A percentile compares a stretch with the other conserved stretches of the same genome.
These are phyloP conservation scores for Exocentrus adspersus DNA, from an alignment of 2,888 invertebrate genomes.

Conservation along the genomic window DNA sequence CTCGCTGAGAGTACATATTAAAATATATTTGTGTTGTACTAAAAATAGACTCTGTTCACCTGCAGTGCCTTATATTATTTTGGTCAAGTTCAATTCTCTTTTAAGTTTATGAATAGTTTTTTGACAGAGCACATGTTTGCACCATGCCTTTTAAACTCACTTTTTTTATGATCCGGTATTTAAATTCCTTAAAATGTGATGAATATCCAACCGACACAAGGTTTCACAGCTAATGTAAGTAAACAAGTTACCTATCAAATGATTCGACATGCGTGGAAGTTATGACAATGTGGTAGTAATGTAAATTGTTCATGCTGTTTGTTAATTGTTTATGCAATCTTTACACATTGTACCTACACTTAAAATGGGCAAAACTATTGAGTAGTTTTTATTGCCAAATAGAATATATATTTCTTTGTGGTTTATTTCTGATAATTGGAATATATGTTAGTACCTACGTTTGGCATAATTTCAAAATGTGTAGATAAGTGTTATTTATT, in stretches of 20 bases:
- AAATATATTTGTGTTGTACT: constrained; percentile 37
- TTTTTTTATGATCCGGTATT: constrained; percentile 1
- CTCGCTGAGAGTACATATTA: constrained; percentile 26
- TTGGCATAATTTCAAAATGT: constrained; percentile 13
- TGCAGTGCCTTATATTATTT: constrained; percentile 46
- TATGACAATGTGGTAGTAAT: neutral
- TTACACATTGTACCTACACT: too few species aligned
- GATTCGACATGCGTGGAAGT: neutral
- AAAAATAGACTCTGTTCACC: constrained; percentile 46
- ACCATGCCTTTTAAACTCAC: constrained; percentile 13
- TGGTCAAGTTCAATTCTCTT: constrained; percentile 37
- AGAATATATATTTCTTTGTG: too few species aligned
- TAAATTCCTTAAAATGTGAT: constrained; percentile 1
- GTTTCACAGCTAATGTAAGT: constrained; percentile 16
- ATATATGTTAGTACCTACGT: neutral
- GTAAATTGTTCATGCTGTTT: neutral
- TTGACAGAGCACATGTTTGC: constrained; percentile 24
- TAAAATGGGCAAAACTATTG: too few species aligned
- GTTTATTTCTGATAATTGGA: too few species aligned
- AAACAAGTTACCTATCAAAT: constrained; percentile 10
- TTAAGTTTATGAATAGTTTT: constrained; percentile 19
- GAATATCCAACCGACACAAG: constrained; percentile 5
- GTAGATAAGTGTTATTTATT: constrained; percentile 10
- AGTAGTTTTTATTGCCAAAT: too few species aligned
- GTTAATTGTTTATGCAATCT: neutral